These are phyloP conservation scores for Phaenicophaeus curvirostris DNA, from an alignment of 2,797 vertebrate genomes.

Conservation along the genomic window DNA sequence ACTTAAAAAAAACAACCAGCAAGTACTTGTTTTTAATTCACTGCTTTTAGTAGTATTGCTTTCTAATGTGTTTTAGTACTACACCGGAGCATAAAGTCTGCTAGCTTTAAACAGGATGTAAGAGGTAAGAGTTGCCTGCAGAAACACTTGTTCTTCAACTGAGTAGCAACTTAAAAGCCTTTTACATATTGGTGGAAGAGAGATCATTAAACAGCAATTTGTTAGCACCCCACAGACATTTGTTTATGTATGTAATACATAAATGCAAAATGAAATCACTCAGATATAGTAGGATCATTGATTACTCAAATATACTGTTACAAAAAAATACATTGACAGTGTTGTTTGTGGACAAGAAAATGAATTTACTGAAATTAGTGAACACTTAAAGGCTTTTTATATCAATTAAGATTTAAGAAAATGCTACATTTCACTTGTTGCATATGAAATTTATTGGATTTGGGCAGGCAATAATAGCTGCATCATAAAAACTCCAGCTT, in stretches of 20 bases:
- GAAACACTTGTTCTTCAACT: not conserved
- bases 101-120: not conserved
- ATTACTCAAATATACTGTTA: not conserved
- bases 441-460: not conserved
- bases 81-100: not conserved
- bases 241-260: not conserved
- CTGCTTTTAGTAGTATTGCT: not conserved
- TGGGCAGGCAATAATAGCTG: not conserved
- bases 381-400: not conserved
- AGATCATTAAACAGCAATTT: not conserved
- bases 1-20: not conserved
- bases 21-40: not conserved
- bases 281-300: not conserved
- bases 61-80: not conserved
- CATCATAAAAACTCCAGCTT: not conserved
- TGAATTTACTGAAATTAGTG: not conserved
- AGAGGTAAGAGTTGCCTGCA: not conserved
- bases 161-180: not conserved
- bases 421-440: not conserved
- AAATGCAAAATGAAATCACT: not conserved
- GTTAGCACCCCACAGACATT: not conserved
- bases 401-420: not conserved
- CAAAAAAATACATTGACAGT: not conserved
- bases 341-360: not conserved
- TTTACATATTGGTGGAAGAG: not conserved